These are phyloP conservation scores for Sphaerodactylus townsendi DNA, from an alignment of 2,113 vertebrate species.

Conservation along the genomic window DNA sequence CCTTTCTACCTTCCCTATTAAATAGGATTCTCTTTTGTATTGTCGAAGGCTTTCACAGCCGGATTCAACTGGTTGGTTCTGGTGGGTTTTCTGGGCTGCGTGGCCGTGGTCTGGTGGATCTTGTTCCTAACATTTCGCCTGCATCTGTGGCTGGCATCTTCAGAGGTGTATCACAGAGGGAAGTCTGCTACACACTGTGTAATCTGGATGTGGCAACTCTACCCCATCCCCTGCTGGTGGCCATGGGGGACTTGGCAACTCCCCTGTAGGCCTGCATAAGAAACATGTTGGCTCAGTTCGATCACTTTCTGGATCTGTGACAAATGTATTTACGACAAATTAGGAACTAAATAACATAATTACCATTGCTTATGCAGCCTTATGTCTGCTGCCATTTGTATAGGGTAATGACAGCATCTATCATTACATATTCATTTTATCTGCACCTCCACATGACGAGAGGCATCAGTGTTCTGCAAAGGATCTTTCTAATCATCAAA, in stretches of 20 bases:
- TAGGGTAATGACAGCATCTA: slow-evolving; percentile 1
- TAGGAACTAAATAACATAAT: neutral
- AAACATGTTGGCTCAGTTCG: neutral
- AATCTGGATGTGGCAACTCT: no score
- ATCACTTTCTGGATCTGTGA: neutral
- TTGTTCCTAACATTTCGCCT: no score
- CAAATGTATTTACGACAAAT: slow-evolving; percentile 18
- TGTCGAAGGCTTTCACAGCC: no score
- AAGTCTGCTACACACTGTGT: no score
- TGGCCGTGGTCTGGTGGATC: no score
- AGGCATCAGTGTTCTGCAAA: neutral
- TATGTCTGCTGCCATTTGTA: neutral
- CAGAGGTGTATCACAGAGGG: no score
- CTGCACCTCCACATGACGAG: neutral
- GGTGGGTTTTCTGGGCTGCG: no score
- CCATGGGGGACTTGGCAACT: neutral
- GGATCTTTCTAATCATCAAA: neutral
- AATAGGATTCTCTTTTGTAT: no score
- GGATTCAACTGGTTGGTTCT: no score
- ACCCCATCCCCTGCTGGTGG: no score
- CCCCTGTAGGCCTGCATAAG: neutral
- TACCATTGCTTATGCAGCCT: slow-evolving; percentile 1
- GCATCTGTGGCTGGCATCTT: no score
- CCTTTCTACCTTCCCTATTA: neutral
- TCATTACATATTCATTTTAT: slow-evolving; percentile 3